These are phyloP conservation scores for Diglossa brunneiventris DNA, from an alignment of 2,113 vertebrate genomes.

Conservation along the genomic window DNA sequence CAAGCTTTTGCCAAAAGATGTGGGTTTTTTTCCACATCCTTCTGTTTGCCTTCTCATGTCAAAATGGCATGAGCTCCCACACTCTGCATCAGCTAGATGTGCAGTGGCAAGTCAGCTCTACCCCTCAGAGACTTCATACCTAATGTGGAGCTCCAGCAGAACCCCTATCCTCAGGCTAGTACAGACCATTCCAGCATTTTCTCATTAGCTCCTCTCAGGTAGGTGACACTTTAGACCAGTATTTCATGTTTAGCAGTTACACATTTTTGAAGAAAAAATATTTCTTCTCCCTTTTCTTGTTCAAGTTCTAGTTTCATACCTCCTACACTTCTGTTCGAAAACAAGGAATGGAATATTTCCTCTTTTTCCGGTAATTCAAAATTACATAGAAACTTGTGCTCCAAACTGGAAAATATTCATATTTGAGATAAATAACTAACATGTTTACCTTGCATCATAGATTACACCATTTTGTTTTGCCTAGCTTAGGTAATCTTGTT, in stretches of 20 bases:
- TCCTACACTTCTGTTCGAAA: background rate
- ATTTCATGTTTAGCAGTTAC: background rate
- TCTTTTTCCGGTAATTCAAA: background rate
- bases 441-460: background rate
- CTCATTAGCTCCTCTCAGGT: background rate
- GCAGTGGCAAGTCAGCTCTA: background rate
- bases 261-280: background rate
- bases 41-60: background rate
- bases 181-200: background rate
- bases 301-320: background rate
- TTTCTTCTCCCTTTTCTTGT: background rate
- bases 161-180: background rate
- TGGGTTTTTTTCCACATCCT: background rate
- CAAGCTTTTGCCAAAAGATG: background rate
- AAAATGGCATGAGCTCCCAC: background rate
- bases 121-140: background rate
- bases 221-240: background rate
- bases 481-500: background rate
- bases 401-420: background rate
- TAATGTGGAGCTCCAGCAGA: background rate
- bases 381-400: background rate
- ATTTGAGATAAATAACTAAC: background rate
- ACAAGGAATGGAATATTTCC: background rate
- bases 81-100: background rate
- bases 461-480: background rate